Evolutionary conservation across 2,797 vertebrate genomes (phyloP).

Genomic region (Meda fulgida): DNA sequence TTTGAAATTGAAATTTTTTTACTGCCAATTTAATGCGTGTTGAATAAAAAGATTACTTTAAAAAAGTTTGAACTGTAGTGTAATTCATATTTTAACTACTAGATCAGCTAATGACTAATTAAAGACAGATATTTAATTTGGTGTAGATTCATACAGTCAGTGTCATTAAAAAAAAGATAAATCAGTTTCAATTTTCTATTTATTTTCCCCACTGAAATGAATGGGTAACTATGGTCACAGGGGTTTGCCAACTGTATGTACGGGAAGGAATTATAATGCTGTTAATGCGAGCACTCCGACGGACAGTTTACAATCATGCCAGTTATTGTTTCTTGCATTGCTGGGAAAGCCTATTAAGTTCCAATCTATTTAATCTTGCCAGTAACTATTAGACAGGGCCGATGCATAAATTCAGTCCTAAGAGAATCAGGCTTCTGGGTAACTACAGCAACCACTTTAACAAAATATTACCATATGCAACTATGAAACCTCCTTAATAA

Average conservation of each 20-base stretch:
- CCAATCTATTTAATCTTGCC: conserved; percentile 20
- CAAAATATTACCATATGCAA: conserved; percentile 54
- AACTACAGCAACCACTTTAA: conserved; percentile 50
- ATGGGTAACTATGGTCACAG: neutral
- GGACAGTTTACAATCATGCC: conserved; percentile 1
- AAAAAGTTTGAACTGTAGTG: neutral
- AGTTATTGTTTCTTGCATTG: conserved; percentile 22
- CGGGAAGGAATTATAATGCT: conserved; percentile 1
- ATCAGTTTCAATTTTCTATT: neutral
- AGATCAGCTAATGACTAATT: neutral
- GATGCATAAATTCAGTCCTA: neutral
- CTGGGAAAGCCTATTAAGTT: conserved; percentile 28
- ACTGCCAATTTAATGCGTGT: neutral
- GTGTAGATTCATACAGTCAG: neutral
- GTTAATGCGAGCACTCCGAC: conserved; percentile 19
- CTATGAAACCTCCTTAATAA: conserved; percentile 47
- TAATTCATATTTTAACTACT: neutral
- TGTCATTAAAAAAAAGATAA: neutral
- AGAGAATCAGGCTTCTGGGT: conserved; percentile 37
- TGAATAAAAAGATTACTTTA: neutral
- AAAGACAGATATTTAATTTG: neutral
- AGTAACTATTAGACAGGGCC: neutral
- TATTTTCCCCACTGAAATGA: neutral
- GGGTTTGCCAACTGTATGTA: conserved; percentile 5
- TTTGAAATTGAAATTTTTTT: neutral